Conservation (phyloP, 2,888 invertebrate species). For the Coleophora flavipennella region DNA sequence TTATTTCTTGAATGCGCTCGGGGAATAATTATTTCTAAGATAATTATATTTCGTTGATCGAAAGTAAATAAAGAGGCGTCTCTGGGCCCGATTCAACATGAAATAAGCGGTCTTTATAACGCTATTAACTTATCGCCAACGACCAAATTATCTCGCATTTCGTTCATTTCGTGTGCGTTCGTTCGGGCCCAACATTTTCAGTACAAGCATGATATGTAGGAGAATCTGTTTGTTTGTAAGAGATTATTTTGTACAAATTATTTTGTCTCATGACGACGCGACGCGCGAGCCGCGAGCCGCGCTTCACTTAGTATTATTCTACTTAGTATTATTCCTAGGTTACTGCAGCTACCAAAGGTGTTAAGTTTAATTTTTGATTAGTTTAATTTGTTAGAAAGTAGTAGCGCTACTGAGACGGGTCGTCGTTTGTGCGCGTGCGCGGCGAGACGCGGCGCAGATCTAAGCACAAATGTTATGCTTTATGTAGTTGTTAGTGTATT, state of each 20-base stretch:
- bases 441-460: constrained; percentile 20
- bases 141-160: too few species aligned
- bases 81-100: too few species aligned
- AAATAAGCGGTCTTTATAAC: too few species aligned
- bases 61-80: too few species aligned
- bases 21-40: too few species aligned
- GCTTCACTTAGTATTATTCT: constrained; percentile 35
- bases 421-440: too few species aligned
- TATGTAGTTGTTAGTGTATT: constrained; percentile 58
- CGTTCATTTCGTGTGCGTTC: too few species aligned
- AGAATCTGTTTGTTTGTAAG: constrained; percentile 1
- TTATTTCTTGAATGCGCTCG: too few species aligned
- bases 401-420: constrained; percentile 4
- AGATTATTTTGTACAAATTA: constrained; percentile 16
- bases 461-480: constrained; percentile 60
- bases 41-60: too few species aligned
- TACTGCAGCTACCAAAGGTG: constrained; percentile 43
- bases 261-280: constrained; percentile 13
- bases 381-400: constrained; percentile 15
- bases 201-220: too few species aligned
- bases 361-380: constrained; percentile 29
- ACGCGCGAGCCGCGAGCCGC: constrained; percentile 20
- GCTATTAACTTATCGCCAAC: too few species aligned
- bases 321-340: constrained; percentile 29
- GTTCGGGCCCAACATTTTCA: too few species aligned